Percentiles rank a stretch among this genome's conserved stretches.
Conservation (phyloP, 2,888 invertebrate species). For the Luperina testacea region DNA sequence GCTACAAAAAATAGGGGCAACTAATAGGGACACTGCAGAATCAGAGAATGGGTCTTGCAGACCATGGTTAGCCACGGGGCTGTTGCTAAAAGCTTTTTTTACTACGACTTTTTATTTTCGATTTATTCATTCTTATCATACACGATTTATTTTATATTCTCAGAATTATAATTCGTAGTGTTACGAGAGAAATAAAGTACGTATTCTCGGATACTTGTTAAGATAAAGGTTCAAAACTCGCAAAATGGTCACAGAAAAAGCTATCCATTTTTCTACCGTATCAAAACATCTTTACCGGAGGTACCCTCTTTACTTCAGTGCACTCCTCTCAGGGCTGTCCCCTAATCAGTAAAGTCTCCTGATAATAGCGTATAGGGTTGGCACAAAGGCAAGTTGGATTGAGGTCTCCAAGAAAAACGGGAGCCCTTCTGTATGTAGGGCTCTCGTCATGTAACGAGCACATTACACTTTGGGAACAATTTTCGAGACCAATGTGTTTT, state of each 20-base stretch:
- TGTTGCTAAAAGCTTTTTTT: background rate
- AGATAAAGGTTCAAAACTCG: background rate
- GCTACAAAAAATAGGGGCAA: no score
- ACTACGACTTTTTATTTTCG: background rate
- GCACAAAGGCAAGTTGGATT: slow-evolving; percentile 80
- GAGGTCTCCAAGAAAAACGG: slow-evolving; percentile 81
- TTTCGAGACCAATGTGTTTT: slow-evolving; percentile 25
- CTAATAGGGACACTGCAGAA: no score
- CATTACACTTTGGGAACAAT: slow-evolving; percentile 68
- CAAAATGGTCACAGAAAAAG: background rate
- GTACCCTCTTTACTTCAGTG: background rate
- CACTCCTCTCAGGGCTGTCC: slow-evolving; percentile 34
- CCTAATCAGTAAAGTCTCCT: slow-evolving; percentile 60
- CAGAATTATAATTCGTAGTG: background rate
- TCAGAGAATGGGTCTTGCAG: no score
- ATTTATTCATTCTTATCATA: background rate
- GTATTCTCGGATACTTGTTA: background rate
- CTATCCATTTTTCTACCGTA: background rate
- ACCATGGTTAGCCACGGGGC: no score
- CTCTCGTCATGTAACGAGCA: slow-evolving; percentile 79
- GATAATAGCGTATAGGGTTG: slow-evolving; percentile 64
- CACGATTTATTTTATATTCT: background rate
- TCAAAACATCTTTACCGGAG: slow-evolving; percentile 19
- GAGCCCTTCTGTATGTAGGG: slow-evolving; percentile 75
- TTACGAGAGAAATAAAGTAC: background rate